Evolutionary conservation across 2,888 invertebrate genomes (phyloP).

Genomic region (Heliconius erato): DNA sequence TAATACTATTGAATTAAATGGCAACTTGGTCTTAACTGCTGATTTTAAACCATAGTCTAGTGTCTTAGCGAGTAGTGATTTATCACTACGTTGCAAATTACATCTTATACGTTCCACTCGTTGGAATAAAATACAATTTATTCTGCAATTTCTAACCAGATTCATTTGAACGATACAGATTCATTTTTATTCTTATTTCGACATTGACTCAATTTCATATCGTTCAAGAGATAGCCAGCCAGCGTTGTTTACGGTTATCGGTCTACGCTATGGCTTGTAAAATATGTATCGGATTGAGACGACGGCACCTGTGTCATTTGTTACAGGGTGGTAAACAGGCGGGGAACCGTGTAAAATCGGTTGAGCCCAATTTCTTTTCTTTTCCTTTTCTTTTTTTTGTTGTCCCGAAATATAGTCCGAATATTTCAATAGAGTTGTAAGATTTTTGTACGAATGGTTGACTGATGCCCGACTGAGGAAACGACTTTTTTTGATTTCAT

Average conservation of each 20-base stretch:
- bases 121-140: not conserved
- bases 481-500: not conserved
- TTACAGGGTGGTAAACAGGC: slow-evolving; percentile 42
- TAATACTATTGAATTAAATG: not conserved
- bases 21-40: not conserved
- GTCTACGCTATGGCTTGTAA: slow-evolving; percentile 33
- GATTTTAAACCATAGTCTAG: not conserved
- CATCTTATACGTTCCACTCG: not conserved
- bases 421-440: not conserved
- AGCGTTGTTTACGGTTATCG: slow-evolving; percentile 38
- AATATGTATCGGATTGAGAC: slow-evolving; percentile 41
- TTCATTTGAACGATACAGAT: not conserved
- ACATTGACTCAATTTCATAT: not conserved
- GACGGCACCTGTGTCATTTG: slow-evolving; percentile 38
- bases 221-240: slow-evolving; percentile 11
- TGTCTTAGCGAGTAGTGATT: not conserved
- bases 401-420: slow-evolving; percentile 9
- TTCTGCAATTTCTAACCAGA: not conserved
- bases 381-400: not conserved
- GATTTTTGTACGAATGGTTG: not conserved
- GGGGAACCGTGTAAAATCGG: slow-evolving; percentile 28
- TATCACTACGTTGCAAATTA: not conserved
- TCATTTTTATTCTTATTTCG: too few relatives aligned
- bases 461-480: not conserved
- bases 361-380: slow-evolving; percentile 28